These are phyloP conservation scores for Diaphora mendica DNA, from an alignment of 2,888 invertebrate genomes.

Conservation along the genomic window DNA sequence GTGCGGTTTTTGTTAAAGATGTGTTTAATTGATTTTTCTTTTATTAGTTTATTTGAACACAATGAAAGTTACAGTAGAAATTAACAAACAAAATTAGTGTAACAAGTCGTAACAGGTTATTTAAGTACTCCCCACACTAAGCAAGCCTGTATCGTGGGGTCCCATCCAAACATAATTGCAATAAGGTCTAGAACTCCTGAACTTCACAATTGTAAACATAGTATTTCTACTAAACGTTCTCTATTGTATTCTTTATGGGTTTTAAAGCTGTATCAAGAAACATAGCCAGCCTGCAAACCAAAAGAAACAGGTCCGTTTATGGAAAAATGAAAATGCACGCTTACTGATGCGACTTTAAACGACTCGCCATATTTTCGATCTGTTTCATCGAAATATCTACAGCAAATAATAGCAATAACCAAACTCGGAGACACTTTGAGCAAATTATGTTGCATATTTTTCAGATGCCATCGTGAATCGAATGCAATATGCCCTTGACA, in stretches of 20 bases:
- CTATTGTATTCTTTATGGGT: not conserved
- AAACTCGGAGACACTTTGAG: conserved; percentile 16
- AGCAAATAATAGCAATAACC: conserved; percentile 21
- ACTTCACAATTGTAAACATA: too few relatives aligned
- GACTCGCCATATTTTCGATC: not conserved
- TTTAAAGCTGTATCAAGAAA: not conserved
- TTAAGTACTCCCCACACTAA: too few relatives aligned
- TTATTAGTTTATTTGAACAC: too few relatives aligned
- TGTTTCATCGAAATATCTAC: conserved; percentile 16
- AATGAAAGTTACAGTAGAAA: too few relatives aligned
- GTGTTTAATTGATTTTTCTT: too few relatives aligned
- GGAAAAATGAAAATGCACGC: not conserved
- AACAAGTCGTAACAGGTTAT: too few relatives aligned
- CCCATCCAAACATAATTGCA: too few relatives aligned
- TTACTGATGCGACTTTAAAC: not conserved
- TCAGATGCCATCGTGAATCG: conserved; percentile 22
- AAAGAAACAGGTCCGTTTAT: conserved; percentile 9
- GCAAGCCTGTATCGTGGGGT: too few relatives aligned
- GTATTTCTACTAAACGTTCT: not conserved
- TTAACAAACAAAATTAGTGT: too few relatives aligned
- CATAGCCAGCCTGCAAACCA: not conserved
- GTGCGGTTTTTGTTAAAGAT: too few relatives aligned
- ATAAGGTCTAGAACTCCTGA: too few relatives aligned
- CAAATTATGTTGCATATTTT: conserved; percentile 40
- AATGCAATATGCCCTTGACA: conserved; percentile 40